Percentiles rank a stretch among this genome's conserved stretches.
Conservation (phyloP, 2,888 invertebrate genomes). For the Oscheius sp. region DNA sequence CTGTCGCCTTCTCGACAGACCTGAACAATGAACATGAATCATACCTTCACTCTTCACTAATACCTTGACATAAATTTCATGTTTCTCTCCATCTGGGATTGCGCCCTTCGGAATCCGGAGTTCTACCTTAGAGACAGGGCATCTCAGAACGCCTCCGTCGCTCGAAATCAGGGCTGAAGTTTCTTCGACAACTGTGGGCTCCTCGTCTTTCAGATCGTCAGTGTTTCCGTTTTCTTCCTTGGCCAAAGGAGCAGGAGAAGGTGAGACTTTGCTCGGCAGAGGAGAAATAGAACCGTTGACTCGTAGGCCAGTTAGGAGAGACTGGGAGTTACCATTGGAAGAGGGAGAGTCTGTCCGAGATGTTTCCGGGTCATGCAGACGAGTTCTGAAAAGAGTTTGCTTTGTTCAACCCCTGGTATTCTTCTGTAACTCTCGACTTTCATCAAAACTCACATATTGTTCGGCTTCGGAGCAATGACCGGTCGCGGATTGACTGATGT, state of each 20-base stretch:
- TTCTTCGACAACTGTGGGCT: conserved; percentile 59
- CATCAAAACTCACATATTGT: conserved; percentile 2
- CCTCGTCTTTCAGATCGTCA: conserved; percentile 34
- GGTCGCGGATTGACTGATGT: conserved; percentile 14
- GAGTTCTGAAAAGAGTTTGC: background rate
- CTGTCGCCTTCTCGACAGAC: conserved; percentile 73
- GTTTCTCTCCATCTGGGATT: conserved; percentile 84
- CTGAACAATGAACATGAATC: conserved; percentile 26
- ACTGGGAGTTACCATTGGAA: conserved; percentile 9
- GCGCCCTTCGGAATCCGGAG: conserved; percentile 89
- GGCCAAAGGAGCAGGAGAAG: conserved; percentile 25
- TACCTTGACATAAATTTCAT: conserved; percentile 90
- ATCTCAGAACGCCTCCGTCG: conserved; percentile 84
- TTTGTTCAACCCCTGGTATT: too few species aligned
- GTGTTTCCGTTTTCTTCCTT: conserved; percentile 31
- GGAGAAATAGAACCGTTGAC: conserved; percentile 30
- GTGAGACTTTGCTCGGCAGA: conserved; percentile 14
- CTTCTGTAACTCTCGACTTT: too few species aligned
- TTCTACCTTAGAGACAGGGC: conserved; percentile 90
- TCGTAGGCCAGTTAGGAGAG: background rate
- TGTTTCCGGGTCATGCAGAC: background rate
- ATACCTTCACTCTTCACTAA: conserved; percentile 46
- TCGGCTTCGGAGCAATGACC: conserved; percentile 38
- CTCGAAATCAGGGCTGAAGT: conserved; percentile 45
- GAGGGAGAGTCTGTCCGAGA: conserved; percentile 12